phyloP scores from a whole-genome alignment of 2,888 invertebrate species.

The Euspilapteryx auroguttella region DNA sequence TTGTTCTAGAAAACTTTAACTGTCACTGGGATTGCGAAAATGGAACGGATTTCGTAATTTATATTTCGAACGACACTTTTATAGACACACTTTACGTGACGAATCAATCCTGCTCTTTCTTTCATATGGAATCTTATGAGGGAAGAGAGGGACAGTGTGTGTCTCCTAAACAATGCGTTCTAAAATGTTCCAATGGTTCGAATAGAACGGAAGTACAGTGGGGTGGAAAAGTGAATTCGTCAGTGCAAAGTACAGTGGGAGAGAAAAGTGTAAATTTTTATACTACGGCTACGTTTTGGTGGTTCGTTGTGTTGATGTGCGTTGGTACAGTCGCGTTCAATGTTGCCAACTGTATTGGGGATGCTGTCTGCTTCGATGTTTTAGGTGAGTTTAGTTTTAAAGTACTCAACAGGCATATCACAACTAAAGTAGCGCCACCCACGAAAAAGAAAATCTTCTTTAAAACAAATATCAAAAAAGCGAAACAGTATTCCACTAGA shows the following conservation, averaged over 20 bases:
- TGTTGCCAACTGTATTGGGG: slow-evolving; percentile 84
- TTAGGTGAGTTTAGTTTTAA: slow-evolving; percentile 58
- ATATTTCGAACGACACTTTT: slow-evolving; percentile 25
- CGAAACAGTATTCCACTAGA: no score
- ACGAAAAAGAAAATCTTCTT: no score
- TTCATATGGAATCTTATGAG: slow-evolving; percentile 27
- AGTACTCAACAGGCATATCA: no score
- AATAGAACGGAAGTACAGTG: no score
- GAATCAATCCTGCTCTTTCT: slow-evolving; percentile 27
- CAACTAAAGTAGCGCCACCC: no score
- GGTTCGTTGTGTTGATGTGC: slow-evolving; percentile 71
- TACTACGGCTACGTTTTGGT: slow-evolving; percentile 68
- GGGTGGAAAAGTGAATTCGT: background rate
- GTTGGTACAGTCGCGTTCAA: slow-evolving; percentile 79
- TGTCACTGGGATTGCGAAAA: slow-evolving; percentile 40
- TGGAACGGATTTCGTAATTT: slow-evolving; percentile 21
- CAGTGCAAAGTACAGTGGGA: slow-evolving; percentile 4
- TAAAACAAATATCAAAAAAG: no score
- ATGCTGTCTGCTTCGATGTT: slow-evolving; percentile 88
- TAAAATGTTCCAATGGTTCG: slow-evolving; percentile 33
- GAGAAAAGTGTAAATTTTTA: slow-evolving; percentile 38
- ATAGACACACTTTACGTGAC: slow-evolving; percentile 28
- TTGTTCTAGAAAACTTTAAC: slow-evolving; percentile 22
- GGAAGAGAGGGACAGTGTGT: slow-evolving; percentile 23
- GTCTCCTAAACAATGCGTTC: slow-evolving; percentile 25